Evolutionary conservation across 2,113 vertebrate genomes (phyloP).

Genomic region (Isurus oxyrinchus): DNA sequence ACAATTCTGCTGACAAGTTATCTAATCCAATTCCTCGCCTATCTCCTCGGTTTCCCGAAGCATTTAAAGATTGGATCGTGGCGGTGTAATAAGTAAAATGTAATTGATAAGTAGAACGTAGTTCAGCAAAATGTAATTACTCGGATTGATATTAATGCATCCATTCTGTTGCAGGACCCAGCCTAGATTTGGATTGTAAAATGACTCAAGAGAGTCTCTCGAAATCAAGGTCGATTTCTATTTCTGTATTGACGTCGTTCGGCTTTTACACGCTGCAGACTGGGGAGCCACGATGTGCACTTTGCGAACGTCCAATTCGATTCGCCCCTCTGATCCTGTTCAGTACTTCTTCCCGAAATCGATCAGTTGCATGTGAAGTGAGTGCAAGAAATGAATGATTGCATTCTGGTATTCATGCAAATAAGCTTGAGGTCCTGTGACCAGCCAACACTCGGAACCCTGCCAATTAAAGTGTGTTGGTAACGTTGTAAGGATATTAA

Average conservation of each 20-base stretch:
- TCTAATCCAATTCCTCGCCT: constrained; percentile 24
- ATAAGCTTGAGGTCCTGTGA: neutral
- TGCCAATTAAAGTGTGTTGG: neutral
- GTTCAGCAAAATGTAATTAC: constrained; percentile 15
- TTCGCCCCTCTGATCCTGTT: neutral
- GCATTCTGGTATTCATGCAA: neutral
- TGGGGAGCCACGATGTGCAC: neutral
- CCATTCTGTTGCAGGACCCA: neutral
- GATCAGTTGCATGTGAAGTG: neutral
- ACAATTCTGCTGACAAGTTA: constrained; percentile 29
- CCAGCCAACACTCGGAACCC: neutral
- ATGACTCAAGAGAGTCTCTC: neutral
- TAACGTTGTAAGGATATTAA: neutral
- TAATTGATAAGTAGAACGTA: constrained; percentile 22
- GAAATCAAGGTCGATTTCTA: neutral
- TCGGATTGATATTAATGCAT: neutral
- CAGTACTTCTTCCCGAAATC: neutral
- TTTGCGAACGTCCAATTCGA: neutral
- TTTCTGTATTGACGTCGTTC: neutral
- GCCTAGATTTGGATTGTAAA: neutral
- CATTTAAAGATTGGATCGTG: neutral
- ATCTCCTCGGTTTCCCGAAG: neutral
- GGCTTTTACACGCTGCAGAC: neutral
- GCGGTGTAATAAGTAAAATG: constrained; percentile 13
- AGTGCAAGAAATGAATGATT: neutral